Evolutionary conservation across 2,888 invertebrate species (phyloP).

Genomic region (Aleiodes testaceus): DNA sequence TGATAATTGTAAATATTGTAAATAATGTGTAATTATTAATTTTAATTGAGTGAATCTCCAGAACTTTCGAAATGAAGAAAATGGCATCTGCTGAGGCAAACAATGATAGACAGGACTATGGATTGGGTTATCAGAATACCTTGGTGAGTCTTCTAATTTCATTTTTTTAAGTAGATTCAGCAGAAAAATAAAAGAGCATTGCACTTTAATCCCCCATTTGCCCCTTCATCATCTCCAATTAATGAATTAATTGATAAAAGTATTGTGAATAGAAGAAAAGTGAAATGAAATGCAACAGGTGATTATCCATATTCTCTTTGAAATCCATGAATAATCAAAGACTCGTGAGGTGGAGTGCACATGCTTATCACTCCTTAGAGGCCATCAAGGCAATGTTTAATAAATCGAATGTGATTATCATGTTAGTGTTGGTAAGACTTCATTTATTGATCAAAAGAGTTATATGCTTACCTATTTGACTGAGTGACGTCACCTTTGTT

Average conservation of each 20-base stretch:
- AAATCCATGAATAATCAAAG: slow-evolving; percentile 21
- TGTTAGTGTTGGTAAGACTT: slow-evolving; percentile 6
- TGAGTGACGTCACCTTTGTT: slow-evolving; percentile 10
- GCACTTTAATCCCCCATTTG: neutral
- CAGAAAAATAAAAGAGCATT: neutral
- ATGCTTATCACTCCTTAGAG: slow-evolving; percentile 22
- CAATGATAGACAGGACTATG: slow-evolving; percentile 75
- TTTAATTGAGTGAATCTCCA: neutral
- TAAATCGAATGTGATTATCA: slow-evolving; percentile 22
- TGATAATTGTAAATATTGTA: neutral
- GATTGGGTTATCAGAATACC: slow-evolving; percentile 82
- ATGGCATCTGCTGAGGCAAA: slow-evolving; percentile 71
- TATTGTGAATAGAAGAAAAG: neutral
- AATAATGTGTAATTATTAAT: neutral
- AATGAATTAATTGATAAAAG: too few species aligned
- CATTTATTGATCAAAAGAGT: slow-evolving; percentile 17
- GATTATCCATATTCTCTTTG: neutral
- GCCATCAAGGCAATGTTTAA: slow-evolving; percentile 25
- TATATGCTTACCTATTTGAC: slow-evolving; percentile 15
- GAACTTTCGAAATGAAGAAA: neutral
- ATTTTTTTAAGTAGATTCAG: slow-evolving; percentile 13
- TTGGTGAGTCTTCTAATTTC: slow-evolving; percentile 76
- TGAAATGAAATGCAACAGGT: neutral
- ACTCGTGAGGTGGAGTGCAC: slow-evolving; percentile 12
- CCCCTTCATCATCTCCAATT: too few species aligned